Percentiles rank a stretch among this genome's conserved stretches.
phyloP scores from a whole-genome alignment of 2,888 invertebrate genomes.

The Chrysina gloriosa region DNA sequence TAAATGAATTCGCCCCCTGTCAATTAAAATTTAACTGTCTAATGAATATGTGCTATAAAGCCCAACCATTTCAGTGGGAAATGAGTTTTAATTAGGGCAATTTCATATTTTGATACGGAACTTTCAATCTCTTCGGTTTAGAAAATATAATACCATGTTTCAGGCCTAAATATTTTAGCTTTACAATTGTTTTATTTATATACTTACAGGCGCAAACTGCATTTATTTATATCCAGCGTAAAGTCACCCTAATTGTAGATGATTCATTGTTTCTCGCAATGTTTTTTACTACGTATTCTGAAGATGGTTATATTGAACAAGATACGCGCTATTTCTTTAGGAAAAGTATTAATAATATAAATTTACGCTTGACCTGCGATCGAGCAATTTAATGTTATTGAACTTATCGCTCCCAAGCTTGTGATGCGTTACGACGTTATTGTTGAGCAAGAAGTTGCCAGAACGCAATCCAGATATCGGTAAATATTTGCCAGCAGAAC shows the following conservation, averaged over 20 bases:
- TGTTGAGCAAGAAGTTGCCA: constrained; percentile 37
- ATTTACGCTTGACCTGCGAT: constrained; percentile 28
- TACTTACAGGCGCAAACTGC: no score
- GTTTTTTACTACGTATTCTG: background rate
- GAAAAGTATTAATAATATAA: constrained; percentile 23
- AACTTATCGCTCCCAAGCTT: constrained; percentile 39
- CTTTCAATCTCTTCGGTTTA: background rate
- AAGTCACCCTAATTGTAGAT: no score
- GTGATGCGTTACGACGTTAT: constrained; percentile 42
- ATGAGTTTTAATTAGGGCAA: background rate
- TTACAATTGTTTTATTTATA: no score
- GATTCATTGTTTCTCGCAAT: no score
- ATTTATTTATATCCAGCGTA: no score
- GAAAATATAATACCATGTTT: no score
- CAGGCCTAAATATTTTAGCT: no score
- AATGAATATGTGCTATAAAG: background rate
- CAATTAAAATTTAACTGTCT: constrained; percentile 23
- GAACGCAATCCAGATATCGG: constrained; percentile 15
- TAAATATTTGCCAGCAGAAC: background rate
- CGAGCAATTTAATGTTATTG: constrained; percentile 42
- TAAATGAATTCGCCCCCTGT: background rate
- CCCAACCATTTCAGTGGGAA: no score
- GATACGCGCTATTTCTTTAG: constrained; percentile 4
- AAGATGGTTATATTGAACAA: background rate
- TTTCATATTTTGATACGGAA: background rate